These are phyloP conservation scores for Ariolimax columbianus DNA, from an alignment of 2,888 invertebrate genomes.

Conservation along the genomic window DNA sequence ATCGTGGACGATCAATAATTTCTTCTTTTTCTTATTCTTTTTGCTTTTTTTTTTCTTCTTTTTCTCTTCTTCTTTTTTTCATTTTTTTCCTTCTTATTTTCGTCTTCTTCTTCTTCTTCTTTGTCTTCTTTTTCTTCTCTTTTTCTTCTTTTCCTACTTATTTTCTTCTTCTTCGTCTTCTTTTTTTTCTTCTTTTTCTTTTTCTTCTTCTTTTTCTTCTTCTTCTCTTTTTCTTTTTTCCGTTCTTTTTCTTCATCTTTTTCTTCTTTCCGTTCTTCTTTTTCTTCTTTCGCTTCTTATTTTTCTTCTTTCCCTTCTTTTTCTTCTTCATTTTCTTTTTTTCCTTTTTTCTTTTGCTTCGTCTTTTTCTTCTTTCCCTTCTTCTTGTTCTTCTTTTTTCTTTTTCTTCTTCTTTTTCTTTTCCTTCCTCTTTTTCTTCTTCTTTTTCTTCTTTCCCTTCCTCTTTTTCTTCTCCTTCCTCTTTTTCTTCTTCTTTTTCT, in stretches of 20 bases:
- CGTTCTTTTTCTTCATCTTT: neutral
- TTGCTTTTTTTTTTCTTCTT: no score
- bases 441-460: neutral
- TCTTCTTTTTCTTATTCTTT: no score
- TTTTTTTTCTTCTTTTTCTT: neutral
- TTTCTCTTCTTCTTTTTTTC: no score
- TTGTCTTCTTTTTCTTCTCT: neutral
- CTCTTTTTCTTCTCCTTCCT: neutral
- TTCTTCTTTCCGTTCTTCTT: neutral
- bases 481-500: neutral
- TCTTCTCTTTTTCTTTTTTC: neutral
- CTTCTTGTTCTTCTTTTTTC: neutral
- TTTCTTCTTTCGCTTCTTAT: neutral
- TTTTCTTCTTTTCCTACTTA: neutral
- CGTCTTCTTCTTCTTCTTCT: no score
- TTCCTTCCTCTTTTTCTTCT: neutral
- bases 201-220: neutral
- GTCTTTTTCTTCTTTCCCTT: neutral
- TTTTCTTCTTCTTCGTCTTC: neutral
- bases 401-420: neutral
- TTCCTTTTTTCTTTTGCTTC: neutral
- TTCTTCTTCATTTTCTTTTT: constrained; percentile 46
- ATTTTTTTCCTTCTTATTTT: no score
- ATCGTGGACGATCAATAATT: no score
- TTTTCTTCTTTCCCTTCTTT: constrained; percentile 1